A percentile compares a stretch with the other conserved stretches of the same genome.
Conservation (phyloP, 2,797 vertebrate species). For the Kryptolebias ocellatus region DNA sequence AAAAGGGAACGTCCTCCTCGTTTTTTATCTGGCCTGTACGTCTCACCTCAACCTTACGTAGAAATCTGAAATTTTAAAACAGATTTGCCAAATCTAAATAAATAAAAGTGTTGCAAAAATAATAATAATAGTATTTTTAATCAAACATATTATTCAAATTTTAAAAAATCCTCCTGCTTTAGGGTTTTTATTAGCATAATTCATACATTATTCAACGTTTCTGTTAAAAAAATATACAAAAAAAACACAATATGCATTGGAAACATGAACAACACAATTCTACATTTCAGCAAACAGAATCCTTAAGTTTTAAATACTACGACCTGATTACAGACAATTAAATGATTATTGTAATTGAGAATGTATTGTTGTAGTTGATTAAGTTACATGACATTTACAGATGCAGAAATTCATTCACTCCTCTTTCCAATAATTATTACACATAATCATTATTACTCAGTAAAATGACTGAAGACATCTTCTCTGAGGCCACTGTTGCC, state of each 20-base stretch:
- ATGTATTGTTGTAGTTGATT: neutral
- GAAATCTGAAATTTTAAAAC: too few species aligned
- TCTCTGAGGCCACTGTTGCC: neutral
- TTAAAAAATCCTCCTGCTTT: neutral
- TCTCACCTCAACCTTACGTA: too few species aligned
- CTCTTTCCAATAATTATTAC: neutral
- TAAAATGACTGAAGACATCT: neutral
- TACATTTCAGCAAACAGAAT: neutral
- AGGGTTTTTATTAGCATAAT: neutral
- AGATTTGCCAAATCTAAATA: neutral
- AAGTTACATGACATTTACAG: neutral
- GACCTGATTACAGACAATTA: too few species aligned
- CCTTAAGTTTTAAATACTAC: neutral
- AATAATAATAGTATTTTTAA: too few species aligned
- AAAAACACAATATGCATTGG: neutral
- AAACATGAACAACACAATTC: neutral
- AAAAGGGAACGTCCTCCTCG: too few species aligned
- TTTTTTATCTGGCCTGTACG: too few species aligned
- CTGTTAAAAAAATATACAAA: constrained; percentile 11
- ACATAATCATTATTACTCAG: neutral
- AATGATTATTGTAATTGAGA: too few species aligned
- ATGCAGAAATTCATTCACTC: neutral
- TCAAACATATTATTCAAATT: too few species aligned
- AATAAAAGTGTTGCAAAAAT: too few species aligned
- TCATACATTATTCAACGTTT: neutral